A percentile compares a stretch with the other conserved stretches of the same genome.
Evolutionary conservation across 2,888 invertebrate genomes (phyloP).

Genomic region (Exephanes ischioxanthus): DNA sequence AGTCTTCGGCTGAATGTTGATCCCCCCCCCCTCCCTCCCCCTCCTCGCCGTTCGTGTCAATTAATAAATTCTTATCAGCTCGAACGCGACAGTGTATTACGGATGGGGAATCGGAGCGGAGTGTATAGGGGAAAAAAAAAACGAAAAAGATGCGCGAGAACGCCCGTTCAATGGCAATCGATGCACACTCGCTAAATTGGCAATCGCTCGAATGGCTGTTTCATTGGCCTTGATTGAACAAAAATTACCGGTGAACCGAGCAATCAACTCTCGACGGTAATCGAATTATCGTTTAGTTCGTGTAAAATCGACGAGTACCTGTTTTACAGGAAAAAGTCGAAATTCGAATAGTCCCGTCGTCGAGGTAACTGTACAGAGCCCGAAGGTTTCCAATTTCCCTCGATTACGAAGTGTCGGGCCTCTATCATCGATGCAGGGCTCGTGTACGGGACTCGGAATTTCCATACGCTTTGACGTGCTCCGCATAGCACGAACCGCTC

Average conservation of each 20-base stretch:
- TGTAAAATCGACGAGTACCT: not conserved
- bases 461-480: conserved; percentile 32
- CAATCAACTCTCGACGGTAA: not conserved
- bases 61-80: conserved; percentile 3
- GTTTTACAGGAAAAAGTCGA: not conserved
- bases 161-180: not conserved
- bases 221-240: conserved; percentile 1
- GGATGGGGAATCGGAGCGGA: not conserved
- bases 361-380: not conserved
- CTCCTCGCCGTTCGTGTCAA: not conserved
- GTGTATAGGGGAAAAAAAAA: conserved; percentile 1
- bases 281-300: conserved; percentile 15
- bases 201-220: not conserved
- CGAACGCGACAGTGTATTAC: not conserved
- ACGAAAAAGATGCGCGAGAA: not conserved
- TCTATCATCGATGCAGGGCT: conserved; percentile 5
- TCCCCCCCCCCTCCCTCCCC: too few species aligned
- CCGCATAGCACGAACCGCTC: not conserved
- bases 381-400: conserved; percentile 11
- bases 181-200: conserved; percentile 6
- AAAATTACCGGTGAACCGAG: conserved; percentile 1
- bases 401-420: conserved; percentile 1
- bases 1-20: not conserved
- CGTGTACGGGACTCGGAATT: conserved; percentile 1
- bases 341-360: not conserved